Evolutionary conservation across 2,888 invertebrate species (phyloP).

Genomic region (Crepidodera aurea): DNA sequence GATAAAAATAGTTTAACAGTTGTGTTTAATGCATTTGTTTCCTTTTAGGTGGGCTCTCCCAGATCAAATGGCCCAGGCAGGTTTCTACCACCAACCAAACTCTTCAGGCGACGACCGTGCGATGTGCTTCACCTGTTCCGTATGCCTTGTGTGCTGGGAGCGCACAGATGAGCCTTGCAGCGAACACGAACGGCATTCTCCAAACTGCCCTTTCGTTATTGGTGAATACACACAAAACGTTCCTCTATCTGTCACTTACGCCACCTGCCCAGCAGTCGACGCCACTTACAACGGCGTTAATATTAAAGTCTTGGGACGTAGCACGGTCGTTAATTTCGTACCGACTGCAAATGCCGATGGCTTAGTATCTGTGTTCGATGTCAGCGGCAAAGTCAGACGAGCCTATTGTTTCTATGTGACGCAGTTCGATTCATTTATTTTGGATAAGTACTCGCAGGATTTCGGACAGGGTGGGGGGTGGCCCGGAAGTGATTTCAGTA

Average conservation of each 20-base stretch:
- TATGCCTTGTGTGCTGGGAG: constrained; percentile 96
- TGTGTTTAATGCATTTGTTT: background rate
- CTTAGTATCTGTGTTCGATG: constrained; percentile 84
- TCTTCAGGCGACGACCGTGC: constrained; percentile 91
- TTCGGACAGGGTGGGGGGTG: constrained; percentile 56
- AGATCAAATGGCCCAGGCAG: constrained; percentile 96
- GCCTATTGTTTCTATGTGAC: constrained; percentile 68
- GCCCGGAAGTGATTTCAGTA: constrained; percentile 55
- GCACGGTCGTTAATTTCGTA: constrained; percentile 60
- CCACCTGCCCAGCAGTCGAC: constrained; percentile 77
- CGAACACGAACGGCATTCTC: constrained; percentile 94
- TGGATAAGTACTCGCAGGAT: constrained; percentile 60
- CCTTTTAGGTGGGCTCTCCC: constrained; percentile 87
- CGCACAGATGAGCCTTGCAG: constrained; percentile 97
- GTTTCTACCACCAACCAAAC: constrained; percentile 94
- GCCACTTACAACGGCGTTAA: constrained; percentile 54
- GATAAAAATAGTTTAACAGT: background rate
- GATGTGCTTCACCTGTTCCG: constrained; percentile 95
- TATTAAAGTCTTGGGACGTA: constrained; percentile 51
- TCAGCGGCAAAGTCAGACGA: constrained; percentile 78
- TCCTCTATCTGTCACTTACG: constrained; percentile 85
- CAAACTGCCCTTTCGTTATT: constrained; percentile 91
- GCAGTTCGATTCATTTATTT: constrained; percentile 59
- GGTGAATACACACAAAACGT: constrained; percentile 96
- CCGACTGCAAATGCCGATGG: constrained; percentile 69